A percentile compares a stretch with the other conserved stretches of the same genome.
phyloP scores from a whole-genome alignment of 2,888 invertebrate genomes.

The Caenorhabditis doughertyi region DNA sequence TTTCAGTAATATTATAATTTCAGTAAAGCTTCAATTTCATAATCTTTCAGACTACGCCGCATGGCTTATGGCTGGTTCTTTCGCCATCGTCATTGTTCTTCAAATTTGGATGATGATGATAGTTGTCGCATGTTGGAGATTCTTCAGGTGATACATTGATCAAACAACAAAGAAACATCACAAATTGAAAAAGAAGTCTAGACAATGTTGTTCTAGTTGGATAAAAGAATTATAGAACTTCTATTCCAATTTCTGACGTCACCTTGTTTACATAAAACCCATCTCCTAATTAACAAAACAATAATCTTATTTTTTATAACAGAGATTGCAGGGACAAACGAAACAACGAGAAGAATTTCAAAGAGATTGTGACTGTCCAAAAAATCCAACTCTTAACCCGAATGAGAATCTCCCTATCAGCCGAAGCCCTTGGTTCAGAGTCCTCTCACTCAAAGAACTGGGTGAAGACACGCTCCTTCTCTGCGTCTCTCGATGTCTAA shows the following conservation, averaged over 20 bases:
- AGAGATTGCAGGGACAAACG: slow-evolving; percentile 64
- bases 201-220: background rate
- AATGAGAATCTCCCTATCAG: slow-evolving; percentile 63
- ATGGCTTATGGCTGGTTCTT: slow-evolving; percentile 74
- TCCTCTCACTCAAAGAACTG: slow-evolving; percentile 28
- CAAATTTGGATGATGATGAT: slow-evolving; percentile 79
- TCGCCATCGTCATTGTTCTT: slow-evolving; percentile 71
- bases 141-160: slow-evolving; percentile 65
- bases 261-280: too few relatives aligned
- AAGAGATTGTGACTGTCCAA: slow-evolving; percentile 37
- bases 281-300: too few relatives aligned
- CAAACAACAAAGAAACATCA: background rate
- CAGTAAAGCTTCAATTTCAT: background rate
- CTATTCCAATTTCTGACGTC: too few relatives aligned
- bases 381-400: slow-evolving; percentile 55
- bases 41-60: slow-evolving; percentile 69
- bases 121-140: slow-evolving; percentile 78
- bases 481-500: slow-evolving; percentile 62
- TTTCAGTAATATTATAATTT: slow-evolving; percentile 51
- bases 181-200: background rate
- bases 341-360: slow-evolving; percentile 48
- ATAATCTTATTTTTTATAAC: slow-evolving; percentile 2
- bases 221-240: too few relatives aligned
- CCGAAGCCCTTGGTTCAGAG: slow-evolving; percentile 51
- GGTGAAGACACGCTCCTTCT: slow-evolving; percentile 56